Evolutionary conservation across 2,797 vertebrate genomes (phyloP).

Genomic region (Macropodus opercularis): DNA sequence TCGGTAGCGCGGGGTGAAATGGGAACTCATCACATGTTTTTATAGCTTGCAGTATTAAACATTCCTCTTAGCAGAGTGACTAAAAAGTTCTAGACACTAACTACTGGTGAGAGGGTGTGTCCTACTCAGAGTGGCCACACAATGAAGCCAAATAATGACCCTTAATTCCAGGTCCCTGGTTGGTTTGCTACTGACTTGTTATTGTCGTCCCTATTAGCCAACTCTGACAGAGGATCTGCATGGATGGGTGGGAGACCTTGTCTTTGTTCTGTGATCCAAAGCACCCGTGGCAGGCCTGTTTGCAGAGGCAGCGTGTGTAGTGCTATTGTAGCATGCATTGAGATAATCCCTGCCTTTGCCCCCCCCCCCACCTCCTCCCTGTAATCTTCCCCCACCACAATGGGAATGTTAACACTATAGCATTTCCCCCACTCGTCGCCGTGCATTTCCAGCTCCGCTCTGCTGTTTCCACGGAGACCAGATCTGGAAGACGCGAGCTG

Average conservation of each 20-base stretch:
- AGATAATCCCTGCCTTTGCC: conserved; percentile 81
- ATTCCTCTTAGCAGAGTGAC: conserved; percentile 1
- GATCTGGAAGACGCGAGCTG: conserved; percentile 60
- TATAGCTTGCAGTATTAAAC: conserved; percentile 24
- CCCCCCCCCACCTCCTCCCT: conserved; percentile 31
- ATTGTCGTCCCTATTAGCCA: conserved; percentile 74
- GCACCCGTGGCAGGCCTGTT: conserved; percentile 58
- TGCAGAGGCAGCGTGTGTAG: conserved; percentile 59
- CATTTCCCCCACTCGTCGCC: conserved; percentile 36
- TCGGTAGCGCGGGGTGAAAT: conserved; percentile 22
- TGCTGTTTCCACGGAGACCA: conserved; percentile 68
- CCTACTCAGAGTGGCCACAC: conserved; percentile 42
- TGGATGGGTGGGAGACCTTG: conserved; percentile 68
- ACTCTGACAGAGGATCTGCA: conserved; percentile 65
- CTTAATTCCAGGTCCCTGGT: conserved; percentile 71
- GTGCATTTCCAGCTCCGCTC: conserved; percentile 36
- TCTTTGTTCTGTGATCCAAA: conserved; percentile 76
- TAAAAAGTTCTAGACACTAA: conserved; percentile 20
- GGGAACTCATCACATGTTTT: conserved; percentile 32
- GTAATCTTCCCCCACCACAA: conserved; percentile 66
- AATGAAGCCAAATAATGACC: conserved; percentile 74
- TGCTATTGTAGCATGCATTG: conserved; percentile 70
- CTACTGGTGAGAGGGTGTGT: conserved; percentile 5
- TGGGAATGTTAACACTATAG: conserved; percentile 64
- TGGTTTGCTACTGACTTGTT: conserved; percentile 56